These are phyloP conservation scores for Cassiopea andromeda DNA, from an alignment of 30 jellyfish, hydroid and myxozoan species.

Conservation along the genomic window DNA sequence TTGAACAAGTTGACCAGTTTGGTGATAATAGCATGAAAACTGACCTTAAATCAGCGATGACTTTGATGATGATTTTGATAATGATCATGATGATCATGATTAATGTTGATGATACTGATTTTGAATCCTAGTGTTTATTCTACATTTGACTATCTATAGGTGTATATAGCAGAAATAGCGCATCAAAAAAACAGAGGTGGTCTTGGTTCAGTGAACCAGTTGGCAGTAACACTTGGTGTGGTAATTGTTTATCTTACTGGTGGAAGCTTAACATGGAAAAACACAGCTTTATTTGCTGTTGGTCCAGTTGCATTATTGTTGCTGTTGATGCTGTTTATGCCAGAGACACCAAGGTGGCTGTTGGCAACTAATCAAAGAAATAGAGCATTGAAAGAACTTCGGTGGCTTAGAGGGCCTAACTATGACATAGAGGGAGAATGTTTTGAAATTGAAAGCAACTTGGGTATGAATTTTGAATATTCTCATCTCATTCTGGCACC, in stretches of 20 bases:
- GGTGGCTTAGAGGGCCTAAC: constrained; percentile 86
- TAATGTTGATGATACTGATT: too few relatives aligned
- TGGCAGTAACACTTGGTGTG: constrained; percentile 87
- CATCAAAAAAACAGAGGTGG: constrained; percentile 92
- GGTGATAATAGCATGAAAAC: too few relatives aligned
- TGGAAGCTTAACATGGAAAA: constrained; percentile 61
- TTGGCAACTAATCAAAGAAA: constrained; percentile 86
- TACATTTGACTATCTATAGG: constrained; percentile 31
- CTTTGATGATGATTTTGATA: too few relatives aligned
- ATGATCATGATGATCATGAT: too few relatives aligned
- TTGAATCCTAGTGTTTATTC: too few relatives aligned
- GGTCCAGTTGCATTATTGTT: constrained; percentile 75
- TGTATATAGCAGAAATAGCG: constrained; percentile 93
- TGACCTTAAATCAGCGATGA: too few relatives aligned
- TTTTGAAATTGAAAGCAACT: constrained; percentile 91
- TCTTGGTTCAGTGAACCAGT: constrained; percentile 94
- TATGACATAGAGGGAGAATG: constrained; percentile 97
- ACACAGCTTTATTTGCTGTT: constrained; percentile 91
- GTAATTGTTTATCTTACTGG: constrained; percentile 81
- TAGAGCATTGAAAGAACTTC: constrained; percentile 68
- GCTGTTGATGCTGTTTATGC: constrained; percentile 84
- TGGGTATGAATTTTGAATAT: constrained; percentile 63
- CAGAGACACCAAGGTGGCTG: constrained; percentile 98
- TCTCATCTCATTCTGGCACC: neutral
- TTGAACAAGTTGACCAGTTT: too few relatives aligned